Base-by-base conservation (phyloP, 2,888 invertebrate species). In the Drosophila macrospina region DNA sequence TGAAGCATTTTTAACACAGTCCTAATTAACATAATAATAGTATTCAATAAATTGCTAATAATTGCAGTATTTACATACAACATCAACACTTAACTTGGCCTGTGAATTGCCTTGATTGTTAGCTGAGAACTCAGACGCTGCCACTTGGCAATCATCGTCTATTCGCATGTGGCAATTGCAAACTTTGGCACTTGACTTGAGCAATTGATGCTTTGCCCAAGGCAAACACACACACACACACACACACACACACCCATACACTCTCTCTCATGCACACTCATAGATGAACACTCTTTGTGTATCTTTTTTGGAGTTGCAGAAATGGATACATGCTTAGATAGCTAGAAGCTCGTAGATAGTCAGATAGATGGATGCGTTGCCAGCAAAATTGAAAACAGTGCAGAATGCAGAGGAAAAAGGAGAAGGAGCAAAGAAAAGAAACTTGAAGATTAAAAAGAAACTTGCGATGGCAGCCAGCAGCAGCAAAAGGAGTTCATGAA, bases 391-490 rank as follows among this genome's bases (percentile, higher is more conserved):
- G 66, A 74, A 68, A 72, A 69, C 51, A 51, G 30, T 65, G 60
- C 54, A 45, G 26, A 39, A 39, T 32, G 20, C 20, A 20, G n/a
- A n/a, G n/a, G n/a, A 20, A 20, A 20, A 20, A 20, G 3, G 3
- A 20, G 3, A 20, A 20, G 3, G 3, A 20, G 20, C 1, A 1
- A 20, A 20, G 20, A 20, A 45, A 44, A 45, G 55, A 16, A 59
- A 56, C 45, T 60, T 52, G 70, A 75, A 69, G 73, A 73, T 73
- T 79, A 70, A 77, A 69, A 76, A 69, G 69, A 55, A 69, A 74
- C 71, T 66, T 65, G 57, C 51, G 37, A 60, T 50, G 48, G 34
- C 72, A 67, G 63, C 47, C 63, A 67, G 56, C 47, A 48, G 44
- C 41, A 44, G 61, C 16, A 44, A 37, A 37, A 32, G 59, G 44